These are phyloP conservation scores for Spodoptera exigua DNA, from an alignment of 2,888 invertebrate genomes.

Conservation along the genomic window DNA sequence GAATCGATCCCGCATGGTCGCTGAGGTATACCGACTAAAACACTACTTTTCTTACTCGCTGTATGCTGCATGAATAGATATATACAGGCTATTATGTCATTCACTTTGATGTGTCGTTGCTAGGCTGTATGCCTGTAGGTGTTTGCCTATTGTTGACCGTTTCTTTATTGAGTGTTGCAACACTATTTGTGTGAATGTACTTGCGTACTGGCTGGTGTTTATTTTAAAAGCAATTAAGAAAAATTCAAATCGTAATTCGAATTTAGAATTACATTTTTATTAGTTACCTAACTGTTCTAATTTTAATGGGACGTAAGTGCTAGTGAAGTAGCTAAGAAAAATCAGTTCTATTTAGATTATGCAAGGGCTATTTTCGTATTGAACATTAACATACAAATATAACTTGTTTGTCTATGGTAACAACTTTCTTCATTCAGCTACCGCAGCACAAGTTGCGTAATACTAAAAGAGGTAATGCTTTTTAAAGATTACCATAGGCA, in stretches of 20 bases:
- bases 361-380: background rate
- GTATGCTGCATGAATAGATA: conserved; percentile 63
- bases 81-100: conserved; percentile 84
- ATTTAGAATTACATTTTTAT: conserved; percentile 1
- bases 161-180: conserved; percentile 59
- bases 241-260: background rate
- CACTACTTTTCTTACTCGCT: conserved; percentile 65
- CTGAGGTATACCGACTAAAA: conserved; percentile 74
- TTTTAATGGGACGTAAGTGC: background rate
- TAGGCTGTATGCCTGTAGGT: conserved; percentile 56
- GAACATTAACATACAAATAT: background rate
- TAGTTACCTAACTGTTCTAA: background rate
- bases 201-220: conserved; percentile 35
- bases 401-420: background rate
- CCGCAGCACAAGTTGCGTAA: conserved; percentile 21
- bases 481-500: conserved; percentile 10
- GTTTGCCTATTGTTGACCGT: conserved; percentile 62
- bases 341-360: background rate
- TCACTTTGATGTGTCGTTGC: conserved; percentile 81
- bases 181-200: conserved; percentile 43
- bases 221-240: conserved; percentile 24
- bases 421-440: conserved; percentile 5
- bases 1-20: conserved; percentile 84
- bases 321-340: background rate
- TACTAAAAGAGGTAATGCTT: conserved; percentile 13